Evolutionary conservation across 2,888 invertebrate genomes (phyloP), one percentile per base, ranked within the genome.

Genomic region (Parasteatoda lunata): DNA sequence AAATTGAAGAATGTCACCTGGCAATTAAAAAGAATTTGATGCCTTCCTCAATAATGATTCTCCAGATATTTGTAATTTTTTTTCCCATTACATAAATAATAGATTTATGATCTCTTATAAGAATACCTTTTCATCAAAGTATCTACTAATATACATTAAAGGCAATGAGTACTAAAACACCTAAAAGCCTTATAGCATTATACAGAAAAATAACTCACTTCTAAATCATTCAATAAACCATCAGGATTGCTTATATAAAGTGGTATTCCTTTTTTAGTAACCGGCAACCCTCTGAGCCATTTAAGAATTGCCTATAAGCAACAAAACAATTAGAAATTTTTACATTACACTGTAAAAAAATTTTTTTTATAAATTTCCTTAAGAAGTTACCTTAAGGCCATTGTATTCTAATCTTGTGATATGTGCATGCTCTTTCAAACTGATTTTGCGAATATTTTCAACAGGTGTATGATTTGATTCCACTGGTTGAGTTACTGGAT

Each of bases 181-280:
- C 59, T n/a, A n/a, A n/a, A 47, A 71, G 11, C 45, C 3, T 7
- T 47, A 47, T 54, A 59, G 3, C 4, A 54, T 47, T 15, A 54
- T n/a, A 15, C 11, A 59, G 5, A 13, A 9, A n/a, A 48, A 77
- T 65, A 69, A 75, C 82, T 77, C 90, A 92, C 92, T 90, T 91
- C 91, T 5, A 98, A 96, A 91, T 98, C 98, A 89, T 95, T 95
- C 77, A 98, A 96, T 65, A 98, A 93, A 0, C 96, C 96, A 65
- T 97, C 96, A 0, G 98, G 97, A 92, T 98, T 96, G 0, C 95
- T 94, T 47, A 98, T 94, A 75, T 98, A 93, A 90, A 97, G 97
- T 2, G 98, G 98, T 52, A 98, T 96, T 83, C 96, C 96, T 92
- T 97, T 97, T 91, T 97, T 96, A 87, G 96, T 96, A 0, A 96